Evolutionary conservation across 53 echinoderm and acorn worm genomes (phyloP).

Genomic region (Mesocentrotus franciscanus): DNA sequence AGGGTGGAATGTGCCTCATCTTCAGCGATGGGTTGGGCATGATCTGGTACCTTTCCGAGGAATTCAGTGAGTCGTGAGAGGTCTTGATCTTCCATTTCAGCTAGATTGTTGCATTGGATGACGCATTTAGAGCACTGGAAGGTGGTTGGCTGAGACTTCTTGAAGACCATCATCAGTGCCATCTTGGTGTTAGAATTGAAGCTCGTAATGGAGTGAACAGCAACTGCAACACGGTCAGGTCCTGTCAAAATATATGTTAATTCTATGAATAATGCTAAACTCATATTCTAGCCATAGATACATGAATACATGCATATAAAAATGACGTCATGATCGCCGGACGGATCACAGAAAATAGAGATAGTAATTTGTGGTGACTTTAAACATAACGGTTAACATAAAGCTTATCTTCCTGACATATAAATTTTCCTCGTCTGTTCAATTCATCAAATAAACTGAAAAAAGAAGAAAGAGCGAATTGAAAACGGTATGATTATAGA

Average conservation of each 20-base stretch:
- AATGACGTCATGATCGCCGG: neutral
- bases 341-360: neutral
- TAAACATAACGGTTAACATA: too few species aligned
- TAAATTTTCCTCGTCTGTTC: too few species aligned
- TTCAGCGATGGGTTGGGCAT: neutral
- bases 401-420: too few species aligned
- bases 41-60: too few species aligned
- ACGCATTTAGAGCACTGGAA: constrained; percentile 58
- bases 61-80: neutral
- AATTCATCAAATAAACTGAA: too few species aligned
- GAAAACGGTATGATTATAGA: too few species aligned
- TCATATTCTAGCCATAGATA: too few species aligned
- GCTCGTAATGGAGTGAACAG: constrained; percentile 50
- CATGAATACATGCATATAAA: neutral
- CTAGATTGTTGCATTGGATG: constrained; percentile 27
- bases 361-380: too few species aligned
- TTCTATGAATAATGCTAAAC: neutral
- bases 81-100: constrained; percentile 1
- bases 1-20: neutral
- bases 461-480: too few species aligned
- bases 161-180: constrained; percentile 59
- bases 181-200: constrained; percentile 21
- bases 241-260: constrained; percentile 1
- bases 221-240: constrained; percentile 47
- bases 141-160: constrained; percentile 43